These are phyloP conservation scores for Megaceryle maxima DNA, from an alignment of 2,113 vertebrate genomes.

Conservation along the genomic window DNA sequence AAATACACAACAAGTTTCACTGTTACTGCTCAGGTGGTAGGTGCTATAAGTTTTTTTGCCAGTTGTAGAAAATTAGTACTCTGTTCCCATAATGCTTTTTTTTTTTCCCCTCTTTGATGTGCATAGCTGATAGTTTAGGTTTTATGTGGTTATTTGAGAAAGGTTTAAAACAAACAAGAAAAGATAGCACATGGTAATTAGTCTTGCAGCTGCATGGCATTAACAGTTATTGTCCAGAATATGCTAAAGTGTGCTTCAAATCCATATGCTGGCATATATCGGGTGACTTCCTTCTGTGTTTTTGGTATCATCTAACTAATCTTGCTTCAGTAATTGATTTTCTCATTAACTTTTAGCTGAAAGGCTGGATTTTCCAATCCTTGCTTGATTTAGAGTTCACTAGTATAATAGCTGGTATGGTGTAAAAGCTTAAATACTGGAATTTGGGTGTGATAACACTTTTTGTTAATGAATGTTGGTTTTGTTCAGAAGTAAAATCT, in stretches of 20 bases:
- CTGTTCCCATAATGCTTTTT: neutral
- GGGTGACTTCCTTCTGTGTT: neutral
- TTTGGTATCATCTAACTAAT: neutral
- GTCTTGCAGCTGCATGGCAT: neutral
- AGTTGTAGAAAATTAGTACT: neutral
- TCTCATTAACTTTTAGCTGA: neutral
- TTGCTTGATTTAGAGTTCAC: neutral
- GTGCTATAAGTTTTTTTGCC: neutral
- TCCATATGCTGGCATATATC: neutral
- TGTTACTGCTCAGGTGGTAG: neutral
- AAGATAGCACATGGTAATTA: neutral
- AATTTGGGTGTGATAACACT: neutral
- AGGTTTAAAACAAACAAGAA: neutral
- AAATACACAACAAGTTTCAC: neutral
- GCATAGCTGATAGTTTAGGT: neutral
- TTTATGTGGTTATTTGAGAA: neutral
- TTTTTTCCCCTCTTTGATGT: rapidly evolving
- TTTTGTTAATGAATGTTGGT: neutral
- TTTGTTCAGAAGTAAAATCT: neutral
- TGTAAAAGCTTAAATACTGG: neutral
- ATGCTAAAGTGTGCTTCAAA: neutral
- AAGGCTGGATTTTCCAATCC: neutral
- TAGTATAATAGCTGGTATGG: neutral
- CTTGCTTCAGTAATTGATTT: neutral
- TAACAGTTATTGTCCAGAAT: neutral